These are phyloP conservation scores for Cuculus canorus DNA, from an alignment of 2,797 vertebrate genomes.

Conservation along the genomic window DNA sequence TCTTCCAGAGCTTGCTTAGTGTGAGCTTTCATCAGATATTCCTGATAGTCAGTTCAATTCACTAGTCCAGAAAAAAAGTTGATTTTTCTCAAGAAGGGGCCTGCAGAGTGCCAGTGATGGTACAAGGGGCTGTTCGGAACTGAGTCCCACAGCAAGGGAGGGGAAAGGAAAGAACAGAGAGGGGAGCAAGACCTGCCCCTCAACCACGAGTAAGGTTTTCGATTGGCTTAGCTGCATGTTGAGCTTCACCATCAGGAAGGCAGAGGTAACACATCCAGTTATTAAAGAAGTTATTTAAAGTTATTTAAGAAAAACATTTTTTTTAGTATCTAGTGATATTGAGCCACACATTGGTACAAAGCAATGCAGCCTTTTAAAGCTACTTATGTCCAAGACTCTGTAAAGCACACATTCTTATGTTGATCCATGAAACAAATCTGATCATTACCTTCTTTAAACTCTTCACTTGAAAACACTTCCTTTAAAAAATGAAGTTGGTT, in stretches of 20 bases:
- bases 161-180: neutral
- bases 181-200: neutral
- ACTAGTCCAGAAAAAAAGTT: neutral
- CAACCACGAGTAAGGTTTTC: neutral
- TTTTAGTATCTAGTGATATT: neutral
- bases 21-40: neutral
- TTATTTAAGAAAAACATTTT: neutral
- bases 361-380: neutral
- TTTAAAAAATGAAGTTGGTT: conserved; percentile 20
- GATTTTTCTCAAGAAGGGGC: neutral
- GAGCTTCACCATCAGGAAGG: neutral
- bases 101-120: neutral
- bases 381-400: neutral
- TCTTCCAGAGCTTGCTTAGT: neutral
- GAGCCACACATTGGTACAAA: neutral
- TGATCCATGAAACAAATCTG: neutral
- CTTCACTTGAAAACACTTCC: conserved; percentile 20
- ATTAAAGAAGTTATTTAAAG: too few species aligned
- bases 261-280: neutral
- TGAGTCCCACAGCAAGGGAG: neutral
- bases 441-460: neutral
- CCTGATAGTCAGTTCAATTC: neutral
- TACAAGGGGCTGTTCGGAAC: neutral
- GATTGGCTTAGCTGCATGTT: neutral
- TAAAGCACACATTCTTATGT: neutral